Conservation (phyloP, 2,113 vertebrate genomes). For the Pholis gunnellus region DNA sequence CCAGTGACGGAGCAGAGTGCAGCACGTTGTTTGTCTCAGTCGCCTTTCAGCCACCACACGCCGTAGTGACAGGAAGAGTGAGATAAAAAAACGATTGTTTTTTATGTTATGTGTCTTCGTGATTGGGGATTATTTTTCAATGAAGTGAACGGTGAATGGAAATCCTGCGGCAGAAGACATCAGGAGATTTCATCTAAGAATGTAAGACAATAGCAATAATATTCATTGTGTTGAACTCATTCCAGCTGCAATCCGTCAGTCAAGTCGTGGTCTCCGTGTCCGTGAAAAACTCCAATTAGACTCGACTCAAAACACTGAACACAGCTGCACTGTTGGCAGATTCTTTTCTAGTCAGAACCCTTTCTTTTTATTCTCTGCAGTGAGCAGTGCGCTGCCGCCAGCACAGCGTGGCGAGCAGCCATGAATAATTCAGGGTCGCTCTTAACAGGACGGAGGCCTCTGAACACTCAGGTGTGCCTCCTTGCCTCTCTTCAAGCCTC, state of each 20-base stretch:
- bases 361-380: slow-evolving; percentile 41
- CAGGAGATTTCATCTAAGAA: too few relatives aligned
- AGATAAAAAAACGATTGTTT: background rate
- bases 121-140: background rate
- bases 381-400: slow-evolving; percentile 21
- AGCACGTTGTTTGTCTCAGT: background rate
- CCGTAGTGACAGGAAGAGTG: background rate
- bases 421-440: slow-evolving; percentile 68
- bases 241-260: background rate
- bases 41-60: too few relatives aligned
- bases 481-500: background rate
- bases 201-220: background rate
- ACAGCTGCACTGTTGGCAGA: slow-evolving; percentile 5
- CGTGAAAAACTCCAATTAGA: background rate
- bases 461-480: slow-evolving; percentile 49
- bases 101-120: background rate
- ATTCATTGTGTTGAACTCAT: background rate
- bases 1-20: background rate
- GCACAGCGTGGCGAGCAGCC: slow-evolving; percentile 28
- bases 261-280: background rate
- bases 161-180: background rate
- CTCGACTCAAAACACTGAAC: background rate
- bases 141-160: too few relatives aligned
- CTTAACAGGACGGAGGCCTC: slow-evolving; percentile 48
- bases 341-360: background rate